A percentile compares a stretch with the other conserved stretches of the same genome.
Conservation (phyloP, 2,797 vertebrate genomes). For the Scolopax bukidnonensis region DNA sequence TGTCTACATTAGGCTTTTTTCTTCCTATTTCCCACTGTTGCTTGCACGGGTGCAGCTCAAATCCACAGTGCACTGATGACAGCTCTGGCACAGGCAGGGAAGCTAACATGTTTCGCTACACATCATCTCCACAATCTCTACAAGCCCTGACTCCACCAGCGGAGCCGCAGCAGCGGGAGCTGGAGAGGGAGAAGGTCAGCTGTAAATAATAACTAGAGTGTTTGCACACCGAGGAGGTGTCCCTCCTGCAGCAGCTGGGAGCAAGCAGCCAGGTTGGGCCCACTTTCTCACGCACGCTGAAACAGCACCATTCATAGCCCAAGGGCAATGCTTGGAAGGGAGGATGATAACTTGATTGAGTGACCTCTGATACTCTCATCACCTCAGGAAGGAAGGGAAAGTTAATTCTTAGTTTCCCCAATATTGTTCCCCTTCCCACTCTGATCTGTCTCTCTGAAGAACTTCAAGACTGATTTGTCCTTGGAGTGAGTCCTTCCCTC, state of each 20-base stretch:
- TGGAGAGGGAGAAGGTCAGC: conserved; percentile 38
- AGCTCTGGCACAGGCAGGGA: conserved; percentile 33
- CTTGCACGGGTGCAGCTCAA: background rate
- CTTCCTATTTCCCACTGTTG: conserved; percentile 3
- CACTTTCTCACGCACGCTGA: background rate
- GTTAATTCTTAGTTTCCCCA: background rate
- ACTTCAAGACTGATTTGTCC: background rate
- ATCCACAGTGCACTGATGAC: conserved; percentile 8
- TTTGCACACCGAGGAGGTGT: conserved; percentile 39
- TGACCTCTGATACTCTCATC: background rate
- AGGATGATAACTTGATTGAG: background rate
- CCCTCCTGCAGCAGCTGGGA: background rate
- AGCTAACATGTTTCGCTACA: background rate
- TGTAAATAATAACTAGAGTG: conserved; percentile 44
- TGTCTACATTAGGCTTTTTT: conserved; percentile 58
- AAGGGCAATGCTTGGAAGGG: background rate
- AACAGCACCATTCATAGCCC: background rate
- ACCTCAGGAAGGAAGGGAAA: background rate
- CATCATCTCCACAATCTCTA: background rate
- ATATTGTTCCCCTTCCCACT: background rate
- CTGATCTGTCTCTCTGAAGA: background rate
- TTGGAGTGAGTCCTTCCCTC: background rate
- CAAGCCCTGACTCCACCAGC: background rate
- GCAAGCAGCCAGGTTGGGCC: background rate
- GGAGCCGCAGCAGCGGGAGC: background rate